Conservation (phyloP, 2,113 vertebrate genomes). For the Mobula hypostoma region DNA sequence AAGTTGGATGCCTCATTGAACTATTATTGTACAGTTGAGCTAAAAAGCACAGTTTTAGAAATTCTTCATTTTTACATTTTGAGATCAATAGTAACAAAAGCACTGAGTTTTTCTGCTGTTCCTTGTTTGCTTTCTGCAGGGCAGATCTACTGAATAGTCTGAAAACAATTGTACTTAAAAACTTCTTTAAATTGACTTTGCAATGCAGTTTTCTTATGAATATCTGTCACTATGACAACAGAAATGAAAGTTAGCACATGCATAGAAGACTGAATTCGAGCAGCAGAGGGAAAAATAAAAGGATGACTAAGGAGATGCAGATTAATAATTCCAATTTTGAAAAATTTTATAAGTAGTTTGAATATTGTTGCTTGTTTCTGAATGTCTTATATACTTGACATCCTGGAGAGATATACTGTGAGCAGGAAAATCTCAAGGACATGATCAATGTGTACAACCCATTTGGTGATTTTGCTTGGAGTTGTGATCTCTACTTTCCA, state of each 20-base stretch:
- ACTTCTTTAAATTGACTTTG: not conserved
- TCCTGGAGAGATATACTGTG: not conserved
- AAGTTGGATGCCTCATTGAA: not conserved
- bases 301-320: not conserved
- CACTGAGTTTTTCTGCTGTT: not conserved
- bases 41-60: not conserved
- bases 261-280: not conserved
- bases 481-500: no score
- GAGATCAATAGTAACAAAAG: no score
- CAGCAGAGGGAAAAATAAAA: not conserved
- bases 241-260: not conserved
- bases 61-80: not conserved
- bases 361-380: not conserved
- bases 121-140: not conserved
- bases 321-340: not conserved
- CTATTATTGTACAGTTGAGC: not conserved
- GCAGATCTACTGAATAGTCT: not conserved
- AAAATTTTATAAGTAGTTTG: not conserved
- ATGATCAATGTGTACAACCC: not conserved
- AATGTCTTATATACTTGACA: not conserved
- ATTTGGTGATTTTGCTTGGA: not conserved
- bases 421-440: not conserved
- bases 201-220: not conserved
- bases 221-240: slow-evolving; percentile 10
- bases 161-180: not conserved